These are phyloP conservation scores for Leptinotarsa texana DNA, from an alignment of 1,140 invertebrate species.

Conservation along the genomic window DNA sequence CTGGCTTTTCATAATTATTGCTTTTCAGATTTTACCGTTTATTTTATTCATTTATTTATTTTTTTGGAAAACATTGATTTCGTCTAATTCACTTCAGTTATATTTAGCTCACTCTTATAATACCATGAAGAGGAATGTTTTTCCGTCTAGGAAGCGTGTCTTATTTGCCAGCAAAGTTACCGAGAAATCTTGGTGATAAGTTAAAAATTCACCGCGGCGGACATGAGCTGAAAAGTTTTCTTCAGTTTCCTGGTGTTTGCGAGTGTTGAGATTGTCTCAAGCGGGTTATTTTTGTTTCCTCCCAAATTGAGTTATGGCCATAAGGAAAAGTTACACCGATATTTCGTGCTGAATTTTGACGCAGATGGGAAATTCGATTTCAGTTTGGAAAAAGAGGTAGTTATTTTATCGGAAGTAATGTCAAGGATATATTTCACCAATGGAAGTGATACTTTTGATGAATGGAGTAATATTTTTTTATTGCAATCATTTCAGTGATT, in stretches of 20 bases:
- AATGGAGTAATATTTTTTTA: too few relatives aligned
- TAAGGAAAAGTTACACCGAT: constrained; percentile 22
- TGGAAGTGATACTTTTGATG: too few relatives aligned
- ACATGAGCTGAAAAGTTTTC: constrained; percentile 15
- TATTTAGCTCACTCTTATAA: too few relatives aligned
- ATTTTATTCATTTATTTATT: too few relatives aligned
- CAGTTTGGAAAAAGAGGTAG: neutral
- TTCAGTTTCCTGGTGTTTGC: constrained; percentile 13
- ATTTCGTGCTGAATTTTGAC: constrained; percentile 13
- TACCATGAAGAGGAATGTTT: neutral
- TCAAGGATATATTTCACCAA: neutral
- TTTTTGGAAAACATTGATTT: too few relatives aligned
- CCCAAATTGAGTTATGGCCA: constrained; percentile 22
- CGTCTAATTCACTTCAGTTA: too few relatives aligned
- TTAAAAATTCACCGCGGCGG: constrained; percentile 3
- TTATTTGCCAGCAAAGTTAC: neutral
- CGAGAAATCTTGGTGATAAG: neutral
- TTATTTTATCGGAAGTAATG: neutral
- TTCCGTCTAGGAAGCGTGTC: neutral
- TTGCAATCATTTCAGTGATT: too few relatives aligned
- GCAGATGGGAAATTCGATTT: constrained; percentile 13
- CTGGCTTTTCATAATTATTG: too few relatives aligned
- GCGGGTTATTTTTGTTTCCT: constrained; percentile 20
- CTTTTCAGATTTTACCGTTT: too few relatives aligned
- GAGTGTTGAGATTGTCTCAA: constrained; percentile 23